Evolutionary conservation across 2,113 vertebrate species (phyloP).

Genomic region (Aphyosemion australe): DNA sequence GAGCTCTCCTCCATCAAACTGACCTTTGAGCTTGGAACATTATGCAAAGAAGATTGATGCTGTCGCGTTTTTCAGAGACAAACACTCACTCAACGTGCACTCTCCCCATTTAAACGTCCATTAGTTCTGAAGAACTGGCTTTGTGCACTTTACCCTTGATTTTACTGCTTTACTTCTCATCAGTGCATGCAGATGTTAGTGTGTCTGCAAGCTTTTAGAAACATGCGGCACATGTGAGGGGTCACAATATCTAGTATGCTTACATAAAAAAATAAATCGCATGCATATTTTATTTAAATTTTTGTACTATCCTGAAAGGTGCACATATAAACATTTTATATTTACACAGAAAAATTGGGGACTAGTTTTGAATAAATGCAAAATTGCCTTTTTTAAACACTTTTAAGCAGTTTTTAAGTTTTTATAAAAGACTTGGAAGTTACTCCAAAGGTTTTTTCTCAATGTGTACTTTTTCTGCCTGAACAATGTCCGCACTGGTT

Average conservation of each 20-base stretch:
- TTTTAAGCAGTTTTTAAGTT: no score
- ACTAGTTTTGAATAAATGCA: no score
- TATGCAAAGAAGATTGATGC: background rate
- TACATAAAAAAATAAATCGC: no score
- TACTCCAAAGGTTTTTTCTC: background rate
- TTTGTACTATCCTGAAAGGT: background rate
- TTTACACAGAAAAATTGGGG: no score
- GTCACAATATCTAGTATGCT: background rate
- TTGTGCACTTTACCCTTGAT: conserved; percentile 21
- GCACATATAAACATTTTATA: background rate
- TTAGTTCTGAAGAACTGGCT: conserved; percentile 39
- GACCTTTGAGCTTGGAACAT: background rate
- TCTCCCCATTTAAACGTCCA: conserved; percentile 9
- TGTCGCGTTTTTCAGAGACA: conserved; percentile 1
- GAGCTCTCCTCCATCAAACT: conserved; percentile 1
- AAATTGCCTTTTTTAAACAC: no score
- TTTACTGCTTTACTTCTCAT: conserved; percentile 35
- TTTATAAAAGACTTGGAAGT: background rate
- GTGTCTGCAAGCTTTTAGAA: background rate
- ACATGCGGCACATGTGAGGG: conserved; percentile 9
- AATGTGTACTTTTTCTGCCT: background rate
- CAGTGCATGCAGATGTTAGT: background rate
- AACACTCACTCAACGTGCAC: background rate
- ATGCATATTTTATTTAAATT: no score
- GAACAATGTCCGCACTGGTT: background rate